phyloP scores from a whole-genome alignment of 2,888 invertebrate genomes.

The Notocelia uddmanniana region DNA sequence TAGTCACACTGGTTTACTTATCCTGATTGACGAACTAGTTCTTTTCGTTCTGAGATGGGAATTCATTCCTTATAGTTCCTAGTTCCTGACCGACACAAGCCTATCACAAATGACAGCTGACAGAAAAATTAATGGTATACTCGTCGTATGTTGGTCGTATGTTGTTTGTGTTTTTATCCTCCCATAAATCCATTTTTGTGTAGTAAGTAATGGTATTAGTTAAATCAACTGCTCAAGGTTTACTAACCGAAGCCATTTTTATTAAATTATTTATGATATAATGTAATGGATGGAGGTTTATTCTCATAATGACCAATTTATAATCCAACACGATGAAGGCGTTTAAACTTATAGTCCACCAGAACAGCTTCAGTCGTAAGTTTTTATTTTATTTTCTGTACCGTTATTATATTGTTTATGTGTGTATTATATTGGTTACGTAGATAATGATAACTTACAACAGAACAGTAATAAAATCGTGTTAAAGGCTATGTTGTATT shows the following conservation, averaged over 20 bases:
- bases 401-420: conserved; percentile 1
- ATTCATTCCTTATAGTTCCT: too few species aligned
- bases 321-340: conserved; percentile 83
- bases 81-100: too few species aligned
- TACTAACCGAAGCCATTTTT: background rate
- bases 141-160: too few species aligned
- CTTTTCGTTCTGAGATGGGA: too few species aligned
- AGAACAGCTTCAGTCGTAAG: conserved; percentile 90
- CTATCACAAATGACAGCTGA: background rate
- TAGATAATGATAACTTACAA: conserved; percentile 5
- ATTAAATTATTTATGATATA: background rate
- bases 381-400: conserved; percentile 46
- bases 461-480: conserved; percentile 5
- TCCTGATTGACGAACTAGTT: too few species aligned
- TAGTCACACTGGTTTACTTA: too few species aligned
- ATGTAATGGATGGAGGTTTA: background rate
- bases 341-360: conserved; percentile 92
- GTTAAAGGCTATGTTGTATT: background rate
- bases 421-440: background rate
- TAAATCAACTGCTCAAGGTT: background rate
- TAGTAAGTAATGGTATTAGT: background rate
- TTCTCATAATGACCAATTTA: background rate
- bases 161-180: background rate
- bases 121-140: background rate
- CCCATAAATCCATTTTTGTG: background rate